Percentiles rank a stretch among this genome's conserved stretches.
These are phyloP conservation scores for Zosterops borbonicus DNA, from an alignment of 2,113 vertebrate genomes.

Conservation along the genomic window DNA sequence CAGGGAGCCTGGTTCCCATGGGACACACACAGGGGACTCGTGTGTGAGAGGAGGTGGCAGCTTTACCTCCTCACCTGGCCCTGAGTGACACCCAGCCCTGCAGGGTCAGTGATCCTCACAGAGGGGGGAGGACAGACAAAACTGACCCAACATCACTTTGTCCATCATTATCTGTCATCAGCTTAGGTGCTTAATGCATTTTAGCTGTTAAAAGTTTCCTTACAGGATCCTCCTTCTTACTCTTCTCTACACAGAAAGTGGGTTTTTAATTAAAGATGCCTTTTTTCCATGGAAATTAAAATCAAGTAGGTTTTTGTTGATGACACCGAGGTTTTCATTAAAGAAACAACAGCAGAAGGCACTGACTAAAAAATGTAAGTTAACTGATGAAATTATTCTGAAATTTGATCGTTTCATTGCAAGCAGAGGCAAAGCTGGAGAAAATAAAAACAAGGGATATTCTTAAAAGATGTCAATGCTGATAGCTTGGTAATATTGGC, in stretches of 20 bases:
- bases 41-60: background rate
- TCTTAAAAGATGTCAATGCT: background rate
- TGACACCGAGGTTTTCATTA: background rate
- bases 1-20: background rate
- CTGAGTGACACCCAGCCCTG: background rate
- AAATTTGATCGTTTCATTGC: background rate
- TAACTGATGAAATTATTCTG: background rate
- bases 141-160: background rate
- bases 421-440: background rate
- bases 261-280: background rate
- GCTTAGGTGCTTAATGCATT: background rate
- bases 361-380: background rate
- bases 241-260: background rate
- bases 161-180: background rate
- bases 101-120: background rate
- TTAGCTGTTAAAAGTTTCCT: background rate
- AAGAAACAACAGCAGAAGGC: background rate
- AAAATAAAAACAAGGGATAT: background rate
- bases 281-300: background rate
- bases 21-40: accelerated
- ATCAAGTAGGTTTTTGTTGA: background rate
- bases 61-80: accelerated
- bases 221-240: background rate
- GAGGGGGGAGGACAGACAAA: background rate
- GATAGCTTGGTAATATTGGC: background rate